Evolutionary conservation across 2,797 vertebrate species (phyloP).

Genomic region (Sebastes aleutianus): DNA sequence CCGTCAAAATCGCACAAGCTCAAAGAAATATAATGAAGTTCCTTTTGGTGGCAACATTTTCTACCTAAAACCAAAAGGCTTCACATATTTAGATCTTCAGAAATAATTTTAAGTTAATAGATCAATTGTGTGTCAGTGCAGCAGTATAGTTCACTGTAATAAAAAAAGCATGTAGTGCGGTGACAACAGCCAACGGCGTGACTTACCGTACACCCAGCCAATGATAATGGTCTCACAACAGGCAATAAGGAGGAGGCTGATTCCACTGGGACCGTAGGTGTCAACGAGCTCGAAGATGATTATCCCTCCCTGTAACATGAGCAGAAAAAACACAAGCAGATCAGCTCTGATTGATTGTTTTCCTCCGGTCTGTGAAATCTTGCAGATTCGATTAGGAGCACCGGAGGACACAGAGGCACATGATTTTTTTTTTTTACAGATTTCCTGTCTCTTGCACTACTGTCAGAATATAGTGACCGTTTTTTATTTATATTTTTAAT

Average conservation of each 20-base stretch:
- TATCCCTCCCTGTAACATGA: slow-evolving; percentile 72
- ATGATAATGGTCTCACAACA: slow-evolving; percentile 69
- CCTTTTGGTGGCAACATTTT: not conserved
- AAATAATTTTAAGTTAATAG: not conserved
- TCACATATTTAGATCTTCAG: not conserved
- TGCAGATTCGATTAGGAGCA: too few relatives aligned
- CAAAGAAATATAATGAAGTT: not conserved
- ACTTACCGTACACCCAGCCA: slow-evolving; percentile 77
- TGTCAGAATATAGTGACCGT: not conserved
- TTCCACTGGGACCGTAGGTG: slow-evolving; percentile 60
- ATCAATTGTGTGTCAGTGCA: not conserved
- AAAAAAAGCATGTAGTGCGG: not conserved
- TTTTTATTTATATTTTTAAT: not conserved
- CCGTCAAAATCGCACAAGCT: not conserved
- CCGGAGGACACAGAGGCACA: not conserved
- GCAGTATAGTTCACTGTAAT: not conserved
- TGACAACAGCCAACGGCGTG: not conserved
- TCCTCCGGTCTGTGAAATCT: too few relatives aligned
- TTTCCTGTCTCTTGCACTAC: not conserved
- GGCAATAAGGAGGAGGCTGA: slow-evolving; percentile 74
- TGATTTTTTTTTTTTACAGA: not conserved
- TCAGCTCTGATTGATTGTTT: not conserved
- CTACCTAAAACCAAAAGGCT: not conserved
- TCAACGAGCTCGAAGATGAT: slow-evolving; percentile 73
- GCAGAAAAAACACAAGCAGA: not conserved